A percentile compares a stretch with the other conserved stretches of the same genome.
These are phyloP conservation scores for Lagorchestes hirsutus DNA, from an alignment of 2,797 vertebrate species.

Conservation along the genomic window DNA sequence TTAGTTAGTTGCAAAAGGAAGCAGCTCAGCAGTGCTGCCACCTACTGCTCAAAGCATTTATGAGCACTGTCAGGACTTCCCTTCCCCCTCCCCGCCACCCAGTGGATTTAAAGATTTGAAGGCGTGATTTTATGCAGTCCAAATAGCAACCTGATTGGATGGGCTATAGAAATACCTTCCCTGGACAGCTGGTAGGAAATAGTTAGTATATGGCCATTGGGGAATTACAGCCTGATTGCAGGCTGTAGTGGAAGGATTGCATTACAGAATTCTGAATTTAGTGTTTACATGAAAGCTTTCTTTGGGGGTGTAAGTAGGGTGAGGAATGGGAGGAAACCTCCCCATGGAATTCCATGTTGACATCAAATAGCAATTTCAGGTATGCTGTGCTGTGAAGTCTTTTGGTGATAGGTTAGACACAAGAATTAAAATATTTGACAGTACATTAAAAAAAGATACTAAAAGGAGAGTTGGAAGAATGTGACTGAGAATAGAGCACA, in stretches of 20 bases:
- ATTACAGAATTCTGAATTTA: constrained; percentile 55
- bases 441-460: constrained; percentile 58
- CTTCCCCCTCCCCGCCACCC: constrained; percentile 25
- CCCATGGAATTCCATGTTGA: constrained; percentile 64
- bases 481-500: constrained; percentile 13
- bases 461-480: constrained; percentile 48
- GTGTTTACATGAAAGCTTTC: constrained; percentile 58
- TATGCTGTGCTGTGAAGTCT: constrained; percentile 71
- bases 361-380: constrained; percentile 61
- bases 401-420: constrained; percentile 51
- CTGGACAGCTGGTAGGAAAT: constrained; percentile 71
- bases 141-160: constrained; percentile 61
- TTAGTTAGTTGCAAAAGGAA: background rate
- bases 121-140: background rate
- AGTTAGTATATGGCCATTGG: constrained; percentile 64
- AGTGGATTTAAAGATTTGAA: fast-evolving
- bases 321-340: constrained; percentile 53
- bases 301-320: constrained; percentile 22
- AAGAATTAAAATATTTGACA: background rate
- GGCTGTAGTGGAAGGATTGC: constrained; percentile 57
- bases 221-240: constrained; percentile 75
- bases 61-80: background rate
- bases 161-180: constrained; percentile 66
- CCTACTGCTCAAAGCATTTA: constrained; percentile 58
- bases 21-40: constrained; percentile 75